Evolutionary conservation across 2,888 invertebrate species (phyloP), one percentile per base, ranked within the genome.

Genomic region (Acanthococcus lagerstroemiae): DNA sequence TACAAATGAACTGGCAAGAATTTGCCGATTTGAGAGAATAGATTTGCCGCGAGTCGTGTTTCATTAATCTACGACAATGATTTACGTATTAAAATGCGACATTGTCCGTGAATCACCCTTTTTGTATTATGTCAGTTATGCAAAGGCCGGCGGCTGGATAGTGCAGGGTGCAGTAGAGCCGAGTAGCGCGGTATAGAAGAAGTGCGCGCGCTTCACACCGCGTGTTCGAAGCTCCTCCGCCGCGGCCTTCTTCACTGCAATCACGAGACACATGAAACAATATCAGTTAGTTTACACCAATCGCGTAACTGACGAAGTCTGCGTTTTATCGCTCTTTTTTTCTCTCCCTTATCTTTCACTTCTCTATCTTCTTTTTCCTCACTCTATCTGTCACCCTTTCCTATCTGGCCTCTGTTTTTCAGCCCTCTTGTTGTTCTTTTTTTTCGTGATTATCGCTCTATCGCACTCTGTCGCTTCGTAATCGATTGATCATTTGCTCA

Each of bases 191-290:
- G 19, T 17, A 19, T 21, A 52, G 30, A 61, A 46, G 30, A 50
- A 52, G 30, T 52, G 61, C 61, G 61, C 61, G 61, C 61, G 61
- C 30, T 26, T 21, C 50, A 27, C 48, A 61, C 61, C 61, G 61
- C 61, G 61, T 61, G 61, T 48, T 57, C 19, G 27, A 61, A 52
- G 24, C 22, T 52, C 37, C 52, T 30, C 25, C 61, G 30, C 26
- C 55, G 30, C 52, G 12, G 21, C 52, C 9, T n/a, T n/a, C n/a
- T n/a, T n/a, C n/a, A 57, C 37, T 44, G 57, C 57, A 57, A 57
- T 57, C 57, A 57, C 44, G 44, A 37, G 57, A 57, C 24, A 57
- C 61, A 61, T 26, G 48, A 61, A 55, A 50, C 61, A 52, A 50
- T 61, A 50, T 50, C 52, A 50, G 60, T 58, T 58, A 58, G 58